Evolutionary conservation across 1,140 invertebrate genomes (phyloP).

Genomic region (Nasonia vitripennis): DNA sequence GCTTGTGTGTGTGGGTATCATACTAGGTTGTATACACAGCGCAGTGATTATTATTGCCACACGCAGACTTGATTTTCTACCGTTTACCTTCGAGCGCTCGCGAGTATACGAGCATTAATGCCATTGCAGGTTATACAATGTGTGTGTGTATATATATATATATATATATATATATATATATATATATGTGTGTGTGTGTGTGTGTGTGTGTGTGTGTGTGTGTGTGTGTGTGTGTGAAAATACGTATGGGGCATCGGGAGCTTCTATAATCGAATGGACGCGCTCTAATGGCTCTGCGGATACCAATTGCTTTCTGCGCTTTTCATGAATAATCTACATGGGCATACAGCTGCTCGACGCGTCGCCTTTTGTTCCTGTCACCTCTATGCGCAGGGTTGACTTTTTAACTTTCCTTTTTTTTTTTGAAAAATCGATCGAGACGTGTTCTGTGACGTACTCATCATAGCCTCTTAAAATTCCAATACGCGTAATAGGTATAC

Average conservation of each 20-base stretch:
- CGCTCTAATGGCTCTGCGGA: constrained; percentile 38
- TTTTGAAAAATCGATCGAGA: too few relatives aligned
- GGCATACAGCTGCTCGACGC: neutral
- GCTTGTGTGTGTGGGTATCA: too few relatives aligned
- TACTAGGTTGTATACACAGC: neutral
- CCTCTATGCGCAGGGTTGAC: neutral
- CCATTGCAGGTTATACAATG: neutral
- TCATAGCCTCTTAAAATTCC: too few relatives aligned
- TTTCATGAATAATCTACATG: constrained; percentile 41
- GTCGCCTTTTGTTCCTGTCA: constrained; percentile 8
- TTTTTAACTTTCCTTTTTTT: neutral
- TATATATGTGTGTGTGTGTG: too few relatives aligned
- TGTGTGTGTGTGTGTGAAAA: too few relatives aligned
- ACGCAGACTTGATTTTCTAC: constrained; percentile 1
- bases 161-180: too few relatives aligned
- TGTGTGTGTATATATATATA: too few relatives aligned
- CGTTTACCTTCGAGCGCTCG: constrained; percentile 20
- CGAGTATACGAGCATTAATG: constrained; percentile 8
- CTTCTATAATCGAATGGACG: constrained; percentile 45
- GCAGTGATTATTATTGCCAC: constrained; percentile 3
- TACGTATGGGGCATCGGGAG: neutral
- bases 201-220: too few relatives aligned
- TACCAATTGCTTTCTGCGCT: constrained; percentile 16
- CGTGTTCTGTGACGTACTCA: too few relatives aligned
- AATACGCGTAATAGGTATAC: neutral